Evolutionary conservation across 2,113 vertebrate species (phyloP), one percentile per base, ranked within the genome.

Genomic region (Turdus rufiventris): DNA sequence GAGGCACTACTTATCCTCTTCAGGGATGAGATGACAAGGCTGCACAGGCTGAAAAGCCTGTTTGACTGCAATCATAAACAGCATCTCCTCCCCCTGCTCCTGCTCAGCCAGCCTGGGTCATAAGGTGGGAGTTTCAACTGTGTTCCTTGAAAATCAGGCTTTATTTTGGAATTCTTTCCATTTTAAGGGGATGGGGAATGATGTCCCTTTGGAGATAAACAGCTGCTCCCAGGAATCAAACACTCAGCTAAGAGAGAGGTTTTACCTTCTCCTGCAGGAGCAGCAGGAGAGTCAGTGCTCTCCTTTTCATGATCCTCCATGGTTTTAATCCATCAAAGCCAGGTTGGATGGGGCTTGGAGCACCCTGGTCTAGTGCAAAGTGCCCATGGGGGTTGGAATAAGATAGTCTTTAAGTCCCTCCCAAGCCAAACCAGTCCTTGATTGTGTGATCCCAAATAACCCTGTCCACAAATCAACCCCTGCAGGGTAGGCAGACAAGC

Each of bases 41-140:
- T 76, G n/a, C 48, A 28, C 50, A 83, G 62, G 89, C n/a, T n/a
- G n/a, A 91, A 91, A 89, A 95, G 84, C 95, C 82, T 72, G 88
- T 89, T 67, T 51, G 88, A 38, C 91, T 8, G 4, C 1, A 1
- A 71, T 51, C 57, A 21, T 31, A 1, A 53, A 45, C 4, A 7
- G 45, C 76, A 58, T 18, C 88, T 50, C 63, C 88, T 91, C 70
- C 51, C 40, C 6, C 23, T 70, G 62, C 48, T 43, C 57, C 71
- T 65, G 45, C 40, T 63, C 75, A n/a, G 43, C 62, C 87, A 77
- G 33, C 19, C 74, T 25, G 54, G 45, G 26, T 63, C 62, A 45
- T 38, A 60, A 76, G 42, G 58, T 57, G 75, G 36, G 50, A 74
- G 33, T 87, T 91, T 29, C 58, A 76, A 4, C 6, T 0, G 0